phyloP scores from a whole-genome alignment of 64 coral and sea anemone genomes.

The Orbicella faveolata region DNA sequence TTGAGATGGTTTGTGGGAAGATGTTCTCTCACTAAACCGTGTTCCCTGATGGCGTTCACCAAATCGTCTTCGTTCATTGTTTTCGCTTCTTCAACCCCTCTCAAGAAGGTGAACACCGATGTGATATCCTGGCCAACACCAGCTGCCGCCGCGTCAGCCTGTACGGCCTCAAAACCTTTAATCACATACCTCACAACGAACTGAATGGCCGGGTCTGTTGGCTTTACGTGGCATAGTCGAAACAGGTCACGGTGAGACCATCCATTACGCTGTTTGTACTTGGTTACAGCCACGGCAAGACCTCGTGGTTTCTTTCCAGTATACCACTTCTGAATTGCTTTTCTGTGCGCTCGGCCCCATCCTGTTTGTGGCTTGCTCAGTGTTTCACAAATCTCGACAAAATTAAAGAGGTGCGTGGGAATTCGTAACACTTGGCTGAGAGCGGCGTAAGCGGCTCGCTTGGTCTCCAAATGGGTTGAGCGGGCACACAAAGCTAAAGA shows the following conservation, averaged over 20 bases:
- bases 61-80: slow-evolving; percentile 65
- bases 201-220: slow-evolving; percentile 28
- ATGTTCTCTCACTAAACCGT: slow-evolving; percentile 80
- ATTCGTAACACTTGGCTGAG: slow-evolving; percentile 71
- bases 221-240: slow-evolving; percentile 84
- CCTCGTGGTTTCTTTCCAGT: slow-evolving; percentile 62
- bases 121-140: slow-evolving; percentile 73
- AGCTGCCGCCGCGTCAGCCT: slow-evolving; percentile 26
- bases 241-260: slow-evolving; percentile 89
- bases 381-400: slow-evolving; percentile 69
- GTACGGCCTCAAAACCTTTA: slow-evolving; percentile 72
- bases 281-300: slow-evolving; percentile 80
- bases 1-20: slow-evolving; percentile 80
- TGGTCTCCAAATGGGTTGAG: slow-evolving; percentile 54
- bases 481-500: slow-evolving; percentile 80
- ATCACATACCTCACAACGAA: slow-evolving; percentile 90
- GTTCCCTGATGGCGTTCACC: slow-evolving; percentile 38
- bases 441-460: slow-evolving; percentile 61
- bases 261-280: slow-evolving; percentile 93
- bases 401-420: slow-evolving; percentile 87
- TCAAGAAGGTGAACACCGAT: slow-evolving; percentile 47
- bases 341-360: slow-evolving; percentile 86
- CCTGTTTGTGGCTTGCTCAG: slow-evolving; percentile 69
- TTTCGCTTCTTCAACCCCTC: slow-evolving; percentile 70
- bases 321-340: slow-evolving; percentile 95